Percentiles rank a stretch among this genome's conserved stretches.
Evolutionary conservation across 2,888 invertebrate genomes (phyloP).

Genomic region (Mythimna impura): DNA sequence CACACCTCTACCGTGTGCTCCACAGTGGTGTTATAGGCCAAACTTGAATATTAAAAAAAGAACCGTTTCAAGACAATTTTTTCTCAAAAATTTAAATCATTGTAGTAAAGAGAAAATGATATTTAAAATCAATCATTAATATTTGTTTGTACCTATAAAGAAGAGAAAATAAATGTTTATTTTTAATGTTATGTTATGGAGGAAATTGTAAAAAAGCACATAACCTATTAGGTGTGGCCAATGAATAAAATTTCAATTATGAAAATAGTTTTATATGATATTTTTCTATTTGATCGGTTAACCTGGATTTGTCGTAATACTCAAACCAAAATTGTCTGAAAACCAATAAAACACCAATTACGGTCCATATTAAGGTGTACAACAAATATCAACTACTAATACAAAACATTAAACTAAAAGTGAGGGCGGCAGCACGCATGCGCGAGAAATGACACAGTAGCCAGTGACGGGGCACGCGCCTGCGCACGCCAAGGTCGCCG

Average conservation of each 20-base stretch:
- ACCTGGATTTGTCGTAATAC: background rate
- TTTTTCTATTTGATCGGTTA: background rate
- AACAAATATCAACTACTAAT: conserved; percentile 54
- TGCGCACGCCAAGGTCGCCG: conserved; percentile 79
- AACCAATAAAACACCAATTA: background rate
- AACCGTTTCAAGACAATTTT: no score
- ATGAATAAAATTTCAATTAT: no score
- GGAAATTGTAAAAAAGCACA: background rate
- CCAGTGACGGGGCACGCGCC: conserved; percentile 69
- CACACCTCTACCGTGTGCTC: no score
- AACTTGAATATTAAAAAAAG: no score
- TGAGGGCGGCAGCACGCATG: conserved; percentile 66
- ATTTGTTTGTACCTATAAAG: background rate
- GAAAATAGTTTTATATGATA: no score
- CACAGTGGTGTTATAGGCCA: no score
- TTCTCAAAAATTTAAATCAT: no score
- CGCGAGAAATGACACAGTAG: conserved; percentile 75
- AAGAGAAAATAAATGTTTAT: no score
- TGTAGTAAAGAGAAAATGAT: background rate
- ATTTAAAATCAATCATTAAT: background rate
- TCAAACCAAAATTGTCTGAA: background rate
- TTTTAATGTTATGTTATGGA: background rate
- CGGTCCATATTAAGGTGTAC: conserved; percentile 15
- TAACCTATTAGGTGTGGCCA: no score
- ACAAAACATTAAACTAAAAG: conserved; percentile 52